These are phyloP conservation scores for Petaurus breviceps DNA, from an alignment of 2,113 vertebrate species.

Conservation along the genomic window DNA sequence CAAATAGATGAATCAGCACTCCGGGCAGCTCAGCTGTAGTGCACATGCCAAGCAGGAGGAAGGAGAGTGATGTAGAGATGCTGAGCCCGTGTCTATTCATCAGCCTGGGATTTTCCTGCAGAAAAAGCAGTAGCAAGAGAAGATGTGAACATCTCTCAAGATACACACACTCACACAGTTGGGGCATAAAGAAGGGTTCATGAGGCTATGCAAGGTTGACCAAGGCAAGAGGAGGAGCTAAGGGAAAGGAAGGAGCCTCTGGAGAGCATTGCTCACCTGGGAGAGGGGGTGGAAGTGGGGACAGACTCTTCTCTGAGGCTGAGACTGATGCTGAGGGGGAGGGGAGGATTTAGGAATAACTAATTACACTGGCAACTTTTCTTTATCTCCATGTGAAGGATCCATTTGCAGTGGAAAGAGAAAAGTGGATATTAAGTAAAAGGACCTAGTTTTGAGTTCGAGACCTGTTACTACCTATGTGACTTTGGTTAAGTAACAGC, in stretches of 20 bases:
- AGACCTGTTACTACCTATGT: neutral
- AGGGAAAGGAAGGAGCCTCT: neutral
- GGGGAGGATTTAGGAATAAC: neutral
- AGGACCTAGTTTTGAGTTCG: neutral
- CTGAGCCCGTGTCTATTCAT: neutral
- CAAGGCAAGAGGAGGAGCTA: neutral
- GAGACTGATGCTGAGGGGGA: neutral
- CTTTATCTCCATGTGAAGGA: neutral
- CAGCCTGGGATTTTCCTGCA: neutral
- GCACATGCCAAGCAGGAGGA: neutral
- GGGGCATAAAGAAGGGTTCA: neutral
- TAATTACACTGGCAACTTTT: neutral
- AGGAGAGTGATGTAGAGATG: neutral
- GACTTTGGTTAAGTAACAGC: neutral
- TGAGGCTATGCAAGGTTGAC: neutral
- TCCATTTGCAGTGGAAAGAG: neutral
- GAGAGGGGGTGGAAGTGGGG: neutral
- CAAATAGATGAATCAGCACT: conserved; percentile 22
- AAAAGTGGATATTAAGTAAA: neutral
- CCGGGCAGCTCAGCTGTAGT: neutral
- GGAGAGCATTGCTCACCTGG: neutral
- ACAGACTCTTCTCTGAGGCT: neutral
- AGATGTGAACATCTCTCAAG: neutral
- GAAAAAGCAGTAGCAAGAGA: neutral
- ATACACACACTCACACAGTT: neutral